Base-by-base conservation (phyloP, 2,888 invertebrate species). In the Spialia ferax region DNA sequence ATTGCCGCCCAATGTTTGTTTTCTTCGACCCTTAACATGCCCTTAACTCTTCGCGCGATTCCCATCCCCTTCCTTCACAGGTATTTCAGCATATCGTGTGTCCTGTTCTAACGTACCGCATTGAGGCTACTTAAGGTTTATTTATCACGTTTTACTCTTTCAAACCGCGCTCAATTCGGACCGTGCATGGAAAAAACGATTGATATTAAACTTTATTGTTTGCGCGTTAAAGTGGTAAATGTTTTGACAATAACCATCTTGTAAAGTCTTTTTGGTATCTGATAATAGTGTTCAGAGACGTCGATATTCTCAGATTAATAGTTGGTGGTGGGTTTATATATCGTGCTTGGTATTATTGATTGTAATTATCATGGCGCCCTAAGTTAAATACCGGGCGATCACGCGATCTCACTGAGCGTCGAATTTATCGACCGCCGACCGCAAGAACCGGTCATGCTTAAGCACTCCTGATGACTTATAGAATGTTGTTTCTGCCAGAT, bases 361-460 rank as follows among this genome's bases (percentile, higher is more conserved):
- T 88, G 87, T 89, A 91, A 89, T 91, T 88, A 90, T 87, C 83
- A 87, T 88, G 86, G 86, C 84, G 84, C 83, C 80, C 82, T 85
- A 79, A 83, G 86, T 82, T 81, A 85, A 87, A 85, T 79, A 85
- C 83, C 74, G 80, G 70, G 74, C 79, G 81, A 81, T 86, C 89
- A 88, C 88, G 89, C 86, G 82, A 89, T 80, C 76, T 73, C 71
- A 72, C 73, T 72, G 75, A 74, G 71, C 76, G 73, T 73, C 64
- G 71, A 79, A 84, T 85, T 88, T 85, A 86, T 83, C 72, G 74
- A 61, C 32, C 67, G 67, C 61, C 60, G 54, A 20, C 63, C 63
- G 64, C 29, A 52, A 66, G 69, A 70, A 69, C 63, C 71, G 73
- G 67, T 70, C 69, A 68, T 72, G 70, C 70, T 73, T 70, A 45